These are phyloP conservation scores for Odocoileus hemionus DNA, from an alignment of 2,113 vertebrate species.

Conservation along the genomic window DNA sequence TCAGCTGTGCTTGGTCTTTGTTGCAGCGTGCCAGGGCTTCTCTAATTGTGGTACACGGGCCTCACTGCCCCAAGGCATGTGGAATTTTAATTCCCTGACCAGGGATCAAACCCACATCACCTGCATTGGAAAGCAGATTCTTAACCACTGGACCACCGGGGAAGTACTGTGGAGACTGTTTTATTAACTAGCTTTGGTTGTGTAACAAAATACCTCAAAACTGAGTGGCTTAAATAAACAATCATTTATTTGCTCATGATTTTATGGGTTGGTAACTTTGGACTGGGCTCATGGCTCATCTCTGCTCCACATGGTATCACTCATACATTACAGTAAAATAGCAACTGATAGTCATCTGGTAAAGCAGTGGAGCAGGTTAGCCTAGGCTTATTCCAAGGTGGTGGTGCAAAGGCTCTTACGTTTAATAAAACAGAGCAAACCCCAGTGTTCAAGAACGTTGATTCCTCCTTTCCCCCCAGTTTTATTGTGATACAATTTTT, in stretches of 20 bases:
- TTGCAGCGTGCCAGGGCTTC: not conserved
- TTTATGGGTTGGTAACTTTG: not conserved
- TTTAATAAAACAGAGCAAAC: not conserved
- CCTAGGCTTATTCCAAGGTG: not conserved
- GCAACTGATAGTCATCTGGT: not conserved
- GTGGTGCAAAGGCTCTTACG: not conserved
- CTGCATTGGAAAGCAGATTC: not conserved
- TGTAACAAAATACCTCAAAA: constrained; percentile 16
- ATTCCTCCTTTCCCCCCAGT: not conserved
- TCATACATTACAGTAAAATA: not conserved
- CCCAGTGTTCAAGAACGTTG: not conserved
- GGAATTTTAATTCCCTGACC: not conserved
- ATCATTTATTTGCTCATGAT: not conserved
- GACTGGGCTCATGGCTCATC: not conserved
- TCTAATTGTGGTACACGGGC: not conserved
- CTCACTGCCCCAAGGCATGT: not conserved
- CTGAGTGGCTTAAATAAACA: not conserved
- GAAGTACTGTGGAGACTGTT: not conserved
- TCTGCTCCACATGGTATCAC: not conserved
- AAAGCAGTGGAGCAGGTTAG: not conserved
- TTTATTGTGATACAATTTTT: not conserved
- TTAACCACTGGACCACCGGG: not conserved
- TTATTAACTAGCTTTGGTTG: not conserved
- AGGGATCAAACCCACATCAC: not conserved
- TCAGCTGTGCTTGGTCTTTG: not conserved